Base-by-base conservation (phyloP, 1,140 invertebrate genomes). In the Hesperophylax magnus region DNA sequence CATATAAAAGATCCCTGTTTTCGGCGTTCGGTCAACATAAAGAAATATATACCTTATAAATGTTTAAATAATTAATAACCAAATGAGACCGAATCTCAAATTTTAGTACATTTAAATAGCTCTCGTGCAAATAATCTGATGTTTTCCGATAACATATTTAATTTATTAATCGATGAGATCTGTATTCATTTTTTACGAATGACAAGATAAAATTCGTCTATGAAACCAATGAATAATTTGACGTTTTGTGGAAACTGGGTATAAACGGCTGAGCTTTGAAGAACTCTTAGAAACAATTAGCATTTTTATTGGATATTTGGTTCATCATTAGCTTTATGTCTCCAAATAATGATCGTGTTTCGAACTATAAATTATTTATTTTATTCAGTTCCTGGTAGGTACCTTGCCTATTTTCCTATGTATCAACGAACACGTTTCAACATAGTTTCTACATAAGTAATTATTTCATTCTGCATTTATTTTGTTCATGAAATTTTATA, bases 31-130 rank as follows among this genome's bases (percentile, higher is more conserved):
- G 14, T 11, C 2, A 47, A 47, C 39, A 47, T 47, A 9, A 47
- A 47, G 39, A 11, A 47, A 47, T 47, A 14, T 9, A 14, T 1
- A 11, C 11, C 39, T 47, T 14, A 34, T 34, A 34, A 61, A 27
- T 24, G 34, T 67, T 17, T 34, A 72, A 20, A 72, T 54, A 72
- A 72, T 72, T 72, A 27, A 31, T 24, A 72, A 72, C 52, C 69
- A 72, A 72, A 72, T 72, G 39, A 72, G 52, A 56, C 69, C 18
- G 27, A 53, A 54, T 24, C n/a, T 47, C 15, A 39, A 67, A 54
- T 53, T 3, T 56, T 72, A 72, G 56, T 72, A 54, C 56, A 72
- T 53, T 72, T 53, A 72, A 72, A 71, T 71, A 11, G 67, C n/a
- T 52, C 34, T 52, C 67, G n/a, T 71, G 67, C 53, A 71, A 71